Base-by-base conservation (phyloP, 2,113 vertebrate species). In the Anoplopoma fimbria region DNA sequence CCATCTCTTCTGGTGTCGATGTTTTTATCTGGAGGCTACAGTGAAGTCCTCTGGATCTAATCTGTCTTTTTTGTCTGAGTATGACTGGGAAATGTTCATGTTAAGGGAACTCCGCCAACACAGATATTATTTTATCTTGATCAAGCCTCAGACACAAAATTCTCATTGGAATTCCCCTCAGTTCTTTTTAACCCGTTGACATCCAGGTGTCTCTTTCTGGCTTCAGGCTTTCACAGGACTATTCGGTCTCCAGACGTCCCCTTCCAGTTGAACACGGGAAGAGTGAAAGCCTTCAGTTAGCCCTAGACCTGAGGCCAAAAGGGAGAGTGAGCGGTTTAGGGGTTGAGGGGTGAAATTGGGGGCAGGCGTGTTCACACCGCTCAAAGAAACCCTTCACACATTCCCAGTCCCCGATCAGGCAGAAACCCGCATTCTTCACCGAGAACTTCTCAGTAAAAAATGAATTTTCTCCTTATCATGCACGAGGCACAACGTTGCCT, bases 151-250 rank as follows among this genome's bases (percentile, higher is more conserved):
- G 23, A 79, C 60, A 42, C 34, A 74, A 73, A 77, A 75, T 73
- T 87, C 77, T 80, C 63, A 21, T 51, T 80, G 91, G 88, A 93
- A 93, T 88, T 49, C 82, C 87, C 85, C 55, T 0, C 31, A n/a
- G 60, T 70, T 38, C 64, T 81, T 58, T 89, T 84, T 67, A 64
- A 83, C 65, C 67, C 49, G 23, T 72, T 90, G 68, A 89, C 75
- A 85, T 87, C 69, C 75, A 82, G 51, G 69, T n/a, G 62, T 45
- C 80, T 80, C 57, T 6, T 45, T 80, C 60, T 34, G 53, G 55
- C 81, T 76, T 34, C 51, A 77, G 83, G 49, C 70, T 86, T 79
- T 84, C 57, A 77, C 51, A 42, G 13, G 69, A 51, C 42, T 51
- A 31, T 13, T 57, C 4, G 13, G 81, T 87, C 86, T 77, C 9